Evolutionary conservation across 1,140 invertebrate species (phyloP), one percentile per base, ranked within the genome.

Genomic region (fruit fly (Drosophila melanogaster)): DNA sequence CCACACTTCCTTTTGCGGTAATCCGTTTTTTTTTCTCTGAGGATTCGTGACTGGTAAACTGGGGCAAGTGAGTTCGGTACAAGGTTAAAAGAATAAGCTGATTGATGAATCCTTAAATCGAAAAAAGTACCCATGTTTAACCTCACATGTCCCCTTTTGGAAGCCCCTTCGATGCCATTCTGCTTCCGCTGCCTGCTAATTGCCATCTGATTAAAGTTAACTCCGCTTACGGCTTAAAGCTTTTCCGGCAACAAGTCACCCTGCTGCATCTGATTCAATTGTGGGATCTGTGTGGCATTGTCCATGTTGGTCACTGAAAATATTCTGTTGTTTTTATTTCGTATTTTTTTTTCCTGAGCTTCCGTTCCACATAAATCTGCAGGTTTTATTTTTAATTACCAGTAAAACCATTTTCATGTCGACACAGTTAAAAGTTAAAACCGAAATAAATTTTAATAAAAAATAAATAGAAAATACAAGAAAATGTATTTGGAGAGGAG

Each of bases 331-430:
- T 12, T 49, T 37, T 54, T 24, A 22, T 41, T 60, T 73, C 24
- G n/a, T 47, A 4, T 37, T 46, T 44, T 46, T 79, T 59, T 50
- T 37, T n/a, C 26, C 22, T 40, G 6, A 22, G 19, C 35, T 65
- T 78, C 43, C 46, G 55, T 66, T 49, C 8, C 41, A 49, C 54
- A 84, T 79, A 83, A 83, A 83, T 70, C 70, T 84, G 49, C 47
- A 43, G 53, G 54, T 72, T 78, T 65, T 43, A 43, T 66, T 77
- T 80, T 79, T 77, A 80, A 77, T 69, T 71, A 62, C 80, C 79
- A 65, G 38, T 60, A 49, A 77, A 81, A 53, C 62, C 59, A 65
- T 75, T 70, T 83, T 12, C 59, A 69, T 64, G 60, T 72, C 59
- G 55, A 43, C 53, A 71, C 49, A 53, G 66, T 75, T 60, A 24